Conservation (phyloP, 1,140 invertebrate species). For the Parasteatoda tepidariorum region DNA sequence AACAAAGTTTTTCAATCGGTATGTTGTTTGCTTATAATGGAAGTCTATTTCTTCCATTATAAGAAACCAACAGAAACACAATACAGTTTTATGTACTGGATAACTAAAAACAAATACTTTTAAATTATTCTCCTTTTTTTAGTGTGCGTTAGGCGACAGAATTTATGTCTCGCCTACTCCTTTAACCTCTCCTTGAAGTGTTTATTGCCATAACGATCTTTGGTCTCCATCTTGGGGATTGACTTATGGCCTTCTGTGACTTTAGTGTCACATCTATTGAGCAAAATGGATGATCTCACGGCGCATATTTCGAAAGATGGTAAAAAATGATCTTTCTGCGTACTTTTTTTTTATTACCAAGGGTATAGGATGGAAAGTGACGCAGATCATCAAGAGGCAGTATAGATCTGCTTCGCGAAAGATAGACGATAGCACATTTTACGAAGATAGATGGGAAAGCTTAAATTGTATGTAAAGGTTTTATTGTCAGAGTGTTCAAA, state of each 20-base stretch:
- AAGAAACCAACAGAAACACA: too few species aligned
- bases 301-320: constrained; percentile 58
- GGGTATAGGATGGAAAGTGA: constrained; percentile 39
- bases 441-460: constrained; percentile 15
- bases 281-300: constrained; percentile 56
- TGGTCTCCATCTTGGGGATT: constrained; percentile 36
- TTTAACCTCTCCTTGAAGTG: constrained; percentile 49
- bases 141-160: too few species aligned
- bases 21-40: too few species aligned
- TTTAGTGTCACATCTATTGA: constrained; percentile 55
- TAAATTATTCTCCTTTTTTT: too few species aligned
- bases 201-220: constrained; percentile 54
- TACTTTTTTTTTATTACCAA: constrained; percentile 27
- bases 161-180: neutral
- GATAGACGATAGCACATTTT: constrained; percentile 8
- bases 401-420: neutral
- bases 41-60: too few species aligned
- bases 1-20: too few species aligned
- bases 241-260: constrained; percentile 47
- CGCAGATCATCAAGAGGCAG: constrained; percentile 19
- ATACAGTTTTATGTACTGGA: too few species aligned
- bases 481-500: constrained; percentile 10
- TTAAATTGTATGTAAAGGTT: constrained; percentile 34
- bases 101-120: too few species aligned
- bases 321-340: constrained; percentile 33